Evolutionary conservation across 2,797 vertebrate species (phyloP).

Genomic region (Danio jaintianensis): DNA sequence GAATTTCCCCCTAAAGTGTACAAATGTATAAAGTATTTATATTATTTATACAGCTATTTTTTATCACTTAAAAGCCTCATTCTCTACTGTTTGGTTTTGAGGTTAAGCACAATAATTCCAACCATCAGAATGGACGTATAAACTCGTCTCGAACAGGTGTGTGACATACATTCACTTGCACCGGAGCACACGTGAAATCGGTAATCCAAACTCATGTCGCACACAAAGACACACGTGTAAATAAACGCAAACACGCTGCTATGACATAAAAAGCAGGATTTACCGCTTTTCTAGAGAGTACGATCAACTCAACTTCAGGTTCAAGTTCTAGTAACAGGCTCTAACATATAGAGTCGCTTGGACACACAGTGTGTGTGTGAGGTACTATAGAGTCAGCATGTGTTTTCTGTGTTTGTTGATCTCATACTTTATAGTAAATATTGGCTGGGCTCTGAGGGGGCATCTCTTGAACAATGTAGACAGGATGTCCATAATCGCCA

Average conservation of each 20-base stretch:
- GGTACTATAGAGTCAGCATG: constrained; percentile 5
- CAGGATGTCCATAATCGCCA: constrained; percentile 82
- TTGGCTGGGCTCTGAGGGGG: constrained; percentile 81
- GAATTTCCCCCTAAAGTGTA: not conserved
- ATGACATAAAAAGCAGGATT: constrained; percentile 27
- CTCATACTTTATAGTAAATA: constrained; percentile 85
- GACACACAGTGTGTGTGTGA: not conserved
- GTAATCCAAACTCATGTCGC: not conserved
- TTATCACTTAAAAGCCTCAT: not conserved
- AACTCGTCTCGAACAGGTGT: constrained; percentile 11
- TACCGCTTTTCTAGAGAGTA: not conserved
- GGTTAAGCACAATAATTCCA: constrained; percentile 24
- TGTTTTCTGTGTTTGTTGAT: constrained; percentile 23
- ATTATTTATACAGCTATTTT: constrained; percentile 8
- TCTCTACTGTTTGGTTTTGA: constrained; percentile 37
- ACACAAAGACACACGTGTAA: constrained; percentile 31
- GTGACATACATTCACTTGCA: constrained; percentile 21
- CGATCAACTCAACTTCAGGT: constrained; percentile 2
- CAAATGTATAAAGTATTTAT: not conserved
- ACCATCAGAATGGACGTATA: constrained; percentile 13
- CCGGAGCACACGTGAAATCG: constrained; percentile 20
- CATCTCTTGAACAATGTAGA: constrained; percentile 82
- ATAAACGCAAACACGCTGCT: constrained; percentile 30
- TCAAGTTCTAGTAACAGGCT: constrained; percentile 18
- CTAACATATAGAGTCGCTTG: constrained; percentile 31